A percentile compares a stretch with the other conserved stretches of the same genome.
These are phyloP conservation scores for Desmodus rotundus DNA, from an alignment of 2,113 vertebrate genomes.

Conservation along the genomic window DNA sequence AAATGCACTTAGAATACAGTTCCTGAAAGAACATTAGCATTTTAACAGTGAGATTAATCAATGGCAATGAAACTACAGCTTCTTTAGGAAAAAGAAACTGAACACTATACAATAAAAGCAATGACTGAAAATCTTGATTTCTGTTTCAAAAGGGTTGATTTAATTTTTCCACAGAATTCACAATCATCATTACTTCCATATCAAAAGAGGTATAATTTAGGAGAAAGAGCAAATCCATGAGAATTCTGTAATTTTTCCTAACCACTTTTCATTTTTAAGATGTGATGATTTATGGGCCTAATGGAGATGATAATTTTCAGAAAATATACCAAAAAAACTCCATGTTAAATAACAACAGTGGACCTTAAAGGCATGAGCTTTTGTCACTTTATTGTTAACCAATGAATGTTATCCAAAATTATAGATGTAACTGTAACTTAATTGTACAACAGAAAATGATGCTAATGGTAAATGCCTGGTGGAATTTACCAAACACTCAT, in stretches of 20 bases:
- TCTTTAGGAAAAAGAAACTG: slow-evolving; percentile 30
- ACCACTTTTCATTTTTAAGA: not conserved
- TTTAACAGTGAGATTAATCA: slow-evolving; percentile 27
- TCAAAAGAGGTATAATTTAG: not conserved
- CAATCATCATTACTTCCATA: slow-evolving; percentile 52
- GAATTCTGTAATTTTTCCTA: slow-evolving; percentile 10
- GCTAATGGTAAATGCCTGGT: slow-evolving; percentile 73
- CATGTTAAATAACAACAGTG: slow-evolving; percentile 84
- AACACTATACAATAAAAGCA: slow-evolving; percentile 39
- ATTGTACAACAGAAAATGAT: slow-evolving; percentile 86
- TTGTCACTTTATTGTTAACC: slow-evolving; percentile 91
- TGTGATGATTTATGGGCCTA: not conserved
- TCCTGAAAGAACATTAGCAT: not conserved
- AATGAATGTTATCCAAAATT: slow-evolving; percentile 88
- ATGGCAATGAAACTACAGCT: slow-evolving; percentile 22
- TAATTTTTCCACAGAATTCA: slow-evolving; percentile 55
- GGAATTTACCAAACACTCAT: slow-evolving; percentile 61
- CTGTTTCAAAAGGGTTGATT: slow-evolving; percentile 14
- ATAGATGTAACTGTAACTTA: slow-evolving; percentile 83
- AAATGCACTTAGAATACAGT: not conserved
- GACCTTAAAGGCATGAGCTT: slow-evolving; percentile 81
- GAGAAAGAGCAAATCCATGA: not conserved
- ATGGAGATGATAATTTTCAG: not conserved
- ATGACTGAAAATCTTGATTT: slow-evolving; percentile 62
- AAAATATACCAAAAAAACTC: slow-evolving; percentile 43